Conservation (phyloP, 2,888 invertebrate genomes). For the Cephus rjabovi region DNA sequence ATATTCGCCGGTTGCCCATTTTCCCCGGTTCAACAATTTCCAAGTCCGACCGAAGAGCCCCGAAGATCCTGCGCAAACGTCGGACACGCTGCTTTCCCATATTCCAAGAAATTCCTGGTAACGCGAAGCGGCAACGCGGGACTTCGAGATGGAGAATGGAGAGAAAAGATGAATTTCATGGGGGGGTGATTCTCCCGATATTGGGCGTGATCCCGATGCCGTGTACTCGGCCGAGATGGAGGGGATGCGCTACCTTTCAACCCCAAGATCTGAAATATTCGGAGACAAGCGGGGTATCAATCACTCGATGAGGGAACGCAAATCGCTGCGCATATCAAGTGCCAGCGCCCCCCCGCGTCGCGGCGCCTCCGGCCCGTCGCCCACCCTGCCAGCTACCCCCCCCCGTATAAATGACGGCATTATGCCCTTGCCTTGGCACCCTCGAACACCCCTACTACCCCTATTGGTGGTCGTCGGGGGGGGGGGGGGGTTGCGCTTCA, state of each 20-base stretch:
- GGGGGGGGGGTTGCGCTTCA: conserved; percentile 45
- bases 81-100: neutral
- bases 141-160: neutral
- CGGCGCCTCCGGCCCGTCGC: conserved; percentile 15
- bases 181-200: neutral
- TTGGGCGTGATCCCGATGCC: neutral
- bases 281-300: conserved; percentile 40
- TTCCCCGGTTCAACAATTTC: neutral
- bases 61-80: neutral
- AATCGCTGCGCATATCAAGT: conserved; percentile 38
- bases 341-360: conserved; percentile 22
- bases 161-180: neutral
- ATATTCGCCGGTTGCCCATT: neutral
- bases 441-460: conserved; percentile 20
- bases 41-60: neutral
- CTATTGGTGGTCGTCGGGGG: conserved; percentile 20
- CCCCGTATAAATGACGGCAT: conserved; percentile 52
- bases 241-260: neutral
- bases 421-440: conserved; percentile 41
- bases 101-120: neutral
- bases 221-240: neutral
- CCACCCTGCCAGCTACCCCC: conserved; percentile 20
- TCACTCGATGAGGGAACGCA: conserved; percentile 32
- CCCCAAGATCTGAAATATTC: conserved; percentile 28
- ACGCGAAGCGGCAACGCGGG: neutral